Evolutionary conservation across 2,888 invertebrate species (phyloP).

Genomic region (Gerris lacustris): DNA sequence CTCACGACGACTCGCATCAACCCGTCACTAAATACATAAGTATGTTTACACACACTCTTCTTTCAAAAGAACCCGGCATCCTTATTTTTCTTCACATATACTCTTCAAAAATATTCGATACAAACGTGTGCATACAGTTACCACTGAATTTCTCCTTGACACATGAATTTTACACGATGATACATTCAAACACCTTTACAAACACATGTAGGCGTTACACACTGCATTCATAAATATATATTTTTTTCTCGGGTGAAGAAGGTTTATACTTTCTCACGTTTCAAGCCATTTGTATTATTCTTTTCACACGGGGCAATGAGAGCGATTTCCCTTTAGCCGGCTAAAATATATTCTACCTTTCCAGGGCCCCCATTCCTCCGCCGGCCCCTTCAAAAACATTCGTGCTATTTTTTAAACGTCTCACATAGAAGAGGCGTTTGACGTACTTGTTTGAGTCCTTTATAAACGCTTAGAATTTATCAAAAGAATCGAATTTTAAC

Average conservation of each 20-base stretch:
- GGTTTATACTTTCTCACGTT: not conserved
- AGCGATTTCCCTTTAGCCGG: not conserved
- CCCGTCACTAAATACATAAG: not conserved
- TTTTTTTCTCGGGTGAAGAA: not conserved
- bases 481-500: too few relatives aligned
- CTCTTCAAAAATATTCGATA: not conserved
- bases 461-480: too few relatives aligned
- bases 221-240: too few relatives aligned
- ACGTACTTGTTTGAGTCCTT: too few relatives aligned
- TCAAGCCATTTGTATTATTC: constrained; percentile 1
- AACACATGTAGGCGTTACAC: not conserved
- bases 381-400: not conserved
- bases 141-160: not conserved
- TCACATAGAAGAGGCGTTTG: too few relatives aligned
- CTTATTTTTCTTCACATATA: not conserved
- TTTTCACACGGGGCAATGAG: not conserved
- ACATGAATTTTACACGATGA: not conserved
- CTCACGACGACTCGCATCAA: not conserved
- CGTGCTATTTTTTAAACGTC: too few relatives aligned
- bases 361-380: not conserved
- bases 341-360: not conserved
- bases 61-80: not conserved
- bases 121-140: not conserved
- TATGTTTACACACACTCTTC: not conserved
- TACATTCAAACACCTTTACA: not conserved